Evolutionary conservation across 2,888 invertebrate species (phyloP), one percentile per base, ranked within the genome.

Genomic region (Polia nebulosa): DNA sequence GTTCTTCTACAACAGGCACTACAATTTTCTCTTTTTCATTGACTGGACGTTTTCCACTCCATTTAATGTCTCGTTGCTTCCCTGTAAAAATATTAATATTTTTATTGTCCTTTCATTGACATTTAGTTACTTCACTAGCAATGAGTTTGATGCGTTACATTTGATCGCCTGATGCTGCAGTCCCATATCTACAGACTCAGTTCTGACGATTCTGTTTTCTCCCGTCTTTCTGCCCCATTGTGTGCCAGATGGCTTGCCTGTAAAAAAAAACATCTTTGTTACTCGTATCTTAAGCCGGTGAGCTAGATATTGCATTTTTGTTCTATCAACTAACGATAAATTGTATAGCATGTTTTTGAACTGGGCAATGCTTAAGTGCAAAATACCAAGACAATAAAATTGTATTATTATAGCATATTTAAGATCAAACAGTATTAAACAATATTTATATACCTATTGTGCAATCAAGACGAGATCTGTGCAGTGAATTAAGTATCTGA

Each of bases 161-260:
- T 59, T 72, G 15, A 72, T 58, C 29, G 0, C 27, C n/a, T 32
- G 72, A 27, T 47, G 20, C 9, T 53, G 53, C n/a, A 22, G 2
- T 55, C 63, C 72, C 8, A 9, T 34, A 55, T 72, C 59, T 34
- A 70, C 11, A 1, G 47, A 60, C n/a, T 67, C 70, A 22, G 47
- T 56, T 29, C 68, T 70, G 47, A 60, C 20, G 25, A 70, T 44
- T 2, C 62, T 15, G 20, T 62, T 72, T 11, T 70, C 70, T 29
- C 70, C 62, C 3, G 44, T 49, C 58, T 72, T 72, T 20, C 70
- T 69, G 41, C 70, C 70, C 70, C 71, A 67, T n/a, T 29, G 5
- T 47, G n/a, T n/a, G n/a, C n/a, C n/a, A n/a, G n/a, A n/a, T n/a
- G n/a, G n/a, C n/a, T n/a, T n/a, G n/a, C n/a, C 27, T 17, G 17